Evolutionary conservation across 2,888 invertebrate species (phyloP).

Genomic region (Sarcophaga subvicina): DNA sequence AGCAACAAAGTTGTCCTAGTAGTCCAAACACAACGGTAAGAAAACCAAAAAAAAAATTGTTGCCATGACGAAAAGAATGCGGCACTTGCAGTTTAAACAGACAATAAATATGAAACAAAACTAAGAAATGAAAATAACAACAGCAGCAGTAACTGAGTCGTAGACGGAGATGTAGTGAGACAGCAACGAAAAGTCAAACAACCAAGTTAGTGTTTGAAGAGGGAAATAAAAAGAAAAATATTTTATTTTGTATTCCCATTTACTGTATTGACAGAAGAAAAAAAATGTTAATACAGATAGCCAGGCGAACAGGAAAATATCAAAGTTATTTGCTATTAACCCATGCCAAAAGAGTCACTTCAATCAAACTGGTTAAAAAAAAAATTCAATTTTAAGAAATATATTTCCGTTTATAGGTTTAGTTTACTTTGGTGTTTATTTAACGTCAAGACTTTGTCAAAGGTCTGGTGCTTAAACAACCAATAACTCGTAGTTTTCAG

Average conservation of each 20-base stretch:
- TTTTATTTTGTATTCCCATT: constrained; percentile 17
- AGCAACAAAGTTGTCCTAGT: neutral
- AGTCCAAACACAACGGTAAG: constrained; percentile 52
- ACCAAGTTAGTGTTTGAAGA: constrained; percentile 40
- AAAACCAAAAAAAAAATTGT: constrained; percentile 60
- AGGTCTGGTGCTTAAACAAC: no score
- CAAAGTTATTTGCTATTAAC: constrained; percentile 33
- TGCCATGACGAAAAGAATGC: constrained; percentile 78
- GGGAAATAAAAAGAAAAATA: neutral
- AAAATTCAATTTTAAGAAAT: no score
- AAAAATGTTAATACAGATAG: constrained; percentile 1
- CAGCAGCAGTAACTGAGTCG: no score
- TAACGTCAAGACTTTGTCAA: no score
- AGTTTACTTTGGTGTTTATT: no score
- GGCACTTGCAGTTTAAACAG: constrained; percentile 71
- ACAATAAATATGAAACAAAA: constrained; percentile 44
- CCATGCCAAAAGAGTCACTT: neutral
- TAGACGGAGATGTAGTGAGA: no score
- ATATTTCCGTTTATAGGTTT: no score
- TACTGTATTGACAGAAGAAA: constrained; percentile 26
- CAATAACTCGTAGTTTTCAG: no score
- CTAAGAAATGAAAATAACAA: neutral
- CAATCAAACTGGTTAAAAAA: neutral
- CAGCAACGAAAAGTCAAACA: constrained; percentile 11
- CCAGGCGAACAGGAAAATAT: constrained; percentile 1